These are phyloP conservation scores for Myotis daubentonii DNA, from an alignment of 2,797 vertebrate species.

Conservation along the genomic window DNA sequence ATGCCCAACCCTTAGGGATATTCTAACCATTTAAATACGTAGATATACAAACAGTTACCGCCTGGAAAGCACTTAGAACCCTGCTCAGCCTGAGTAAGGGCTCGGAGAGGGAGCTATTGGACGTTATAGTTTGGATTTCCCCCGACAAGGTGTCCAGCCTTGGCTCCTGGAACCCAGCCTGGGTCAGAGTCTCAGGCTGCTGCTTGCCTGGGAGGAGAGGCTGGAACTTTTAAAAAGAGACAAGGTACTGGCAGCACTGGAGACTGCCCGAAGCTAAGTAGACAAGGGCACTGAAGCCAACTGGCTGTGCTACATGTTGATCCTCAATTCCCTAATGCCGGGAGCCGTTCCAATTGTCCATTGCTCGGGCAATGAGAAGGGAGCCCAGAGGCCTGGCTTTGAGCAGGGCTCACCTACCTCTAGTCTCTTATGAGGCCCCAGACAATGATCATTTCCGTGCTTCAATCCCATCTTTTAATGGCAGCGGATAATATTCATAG, in stretches of 20 bases:
- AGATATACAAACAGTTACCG: neutral
- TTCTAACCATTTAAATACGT: neutral
- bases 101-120: neutral
- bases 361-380: neutral
- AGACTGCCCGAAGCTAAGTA: neutral
- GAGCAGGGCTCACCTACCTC: neutral
- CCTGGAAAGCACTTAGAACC: neutral
- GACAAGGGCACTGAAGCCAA: neutral
- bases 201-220: conserved; percentile 2
- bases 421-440: neutral
- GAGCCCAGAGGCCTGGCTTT: neutral
- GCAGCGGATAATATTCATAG: neutral
- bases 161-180: neutral
- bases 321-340: neutral
- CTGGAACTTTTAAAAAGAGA: neutral
- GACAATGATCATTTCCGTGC: neutral
- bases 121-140: neutral
- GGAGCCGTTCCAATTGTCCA: neutral
- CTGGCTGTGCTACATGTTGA: neutral
- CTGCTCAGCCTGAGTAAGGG: neutral
- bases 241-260: neutral
- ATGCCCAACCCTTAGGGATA: neutral
- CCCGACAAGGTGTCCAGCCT: neutral
- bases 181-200: neutral
- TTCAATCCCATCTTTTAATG: neutral